Evolutionary conservation across 2,113 vertebrate genomes (phyloP).

Genomic region (Oncorhynchus keta): DNA sequence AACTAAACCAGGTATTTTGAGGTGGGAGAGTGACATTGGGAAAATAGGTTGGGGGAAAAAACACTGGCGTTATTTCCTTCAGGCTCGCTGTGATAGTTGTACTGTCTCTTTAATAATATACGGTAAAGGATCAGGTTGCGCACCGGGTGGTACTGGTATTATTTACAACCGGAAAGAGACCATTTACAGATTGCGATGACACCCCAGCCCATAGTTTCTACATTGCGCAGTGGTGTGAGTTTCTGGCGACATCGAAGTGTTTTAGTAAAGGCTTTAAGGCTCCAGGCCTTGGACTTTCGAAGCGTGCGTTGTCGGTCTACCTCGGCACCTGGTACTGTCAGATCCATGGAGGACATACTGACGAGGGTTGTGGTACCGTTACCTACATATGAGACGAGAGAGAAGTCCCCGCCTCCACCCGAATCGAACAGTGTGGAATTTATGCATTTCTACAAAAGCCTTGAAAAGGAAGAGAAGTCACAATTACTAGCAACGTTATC

Average conservation of each 20-base stretch:
- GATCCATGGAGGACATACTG: conserved; percentile 83
- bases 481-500: conserved; percentile 80
- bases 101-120: conserved; percentile 74
- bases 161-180: conserved; percentile 29
- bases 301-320: conserved; percentile 38
- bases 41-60: conserved; percentile 80
- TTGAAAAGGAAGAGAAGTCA: conserved; percentile 70
- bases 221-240: conserved; percentile 40
- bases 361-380: conserved; percentile 78
- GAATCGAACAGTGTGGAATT: conserved; percentile 85
- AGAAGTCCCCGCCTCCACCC: conserved; percentile 82
- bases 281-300: conserved; percentile 18
- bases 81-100: conserved; percentile 44
- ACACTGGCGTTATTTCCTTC: conserved; percentile 67
- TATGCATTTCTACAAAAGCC: conserved; percentile 82
- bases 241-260: conserved; percentile 46
- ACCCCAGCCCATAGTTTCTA: conserved; percentile 31
- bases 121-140: conserved; percentile 59
- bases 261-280: conserved; percentile 19
- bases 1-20: too few species aligned
- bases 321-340: conserved; percentile 39
- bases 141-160: conserved; percentile 47
- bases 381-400: conserved; percentile 86
- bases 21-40: conserved; percentile 33
- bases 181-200: conserved; percentile 51